phyloP scores from a whole-genome alignment of 2,888 invertebrate genomes.

The Chloromyia formosa region DNA sequence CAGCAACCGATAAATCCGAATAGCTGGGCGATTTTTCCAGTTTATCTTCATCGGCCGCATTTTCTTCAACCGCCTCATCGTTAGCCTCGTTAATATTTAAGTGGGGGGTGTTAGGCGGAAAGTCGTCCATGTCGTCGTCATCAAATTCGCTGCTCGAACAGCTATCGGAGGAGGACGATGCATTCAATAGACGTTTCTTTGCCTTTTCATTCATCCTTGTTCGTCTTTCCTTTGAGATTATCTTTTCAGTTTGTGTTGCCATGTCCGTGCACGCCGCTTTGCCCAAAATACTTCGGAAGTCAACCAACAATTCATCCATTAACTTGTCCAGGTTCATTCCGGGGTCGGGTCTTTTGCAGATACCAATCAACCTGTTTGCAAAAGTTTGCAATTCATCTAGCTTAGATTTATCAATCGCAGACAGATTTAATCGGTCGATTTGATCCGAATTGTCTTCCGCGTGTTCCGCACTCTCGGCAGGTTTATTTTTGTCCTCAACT shows the following conservation, averaged over 20 bases:
- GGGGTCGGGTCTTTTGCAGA: neutral
- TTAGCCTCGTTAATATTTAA: neutral
- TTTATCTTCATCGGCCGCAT: conserved; percentile 17
- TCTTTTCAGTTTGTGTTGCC: conserved; percentile 52
- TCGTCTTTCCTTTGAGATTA: conserved; percentile 51
- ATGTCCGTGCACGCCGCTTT: conserved; percentile 45
- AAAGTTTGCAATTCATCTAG: conserved; percentile 19
- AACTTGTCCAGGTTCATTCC: conserved; percentile 46
- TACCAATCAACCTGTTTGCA: neutral
- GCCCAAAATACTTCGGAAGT: conserved; percentile 51
- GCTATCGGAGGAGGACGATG: neutral
- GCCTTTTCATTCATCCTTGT: conserved; percentile 53
- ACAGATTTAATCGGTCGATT: neutral
- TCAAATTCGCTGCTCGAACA: conserved; percentile 17
- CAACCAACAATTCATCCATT: conserved; percentile 52
- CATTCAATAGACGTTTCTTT: conserved; percentile 53
- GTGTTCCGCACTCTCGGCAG: too few species aligned
- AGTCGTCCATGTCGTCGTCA: neutral
- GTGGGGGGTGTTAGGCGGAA: neutral
- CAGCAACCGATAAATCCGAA: conserved; percentile 29
- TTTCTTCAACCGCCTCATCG: neutral
- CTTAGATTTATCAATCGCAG: conserved; percentile 5
- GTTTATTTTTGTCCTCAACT: neutral
- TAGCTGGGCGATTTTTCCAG: conserved; percentile 35
- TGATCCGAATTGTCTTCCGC: neutral